phyloP scores from a whole-genome alignment of 2,888 invertebrate genomes.

The Nasonovia ribisnigri region DNA sequence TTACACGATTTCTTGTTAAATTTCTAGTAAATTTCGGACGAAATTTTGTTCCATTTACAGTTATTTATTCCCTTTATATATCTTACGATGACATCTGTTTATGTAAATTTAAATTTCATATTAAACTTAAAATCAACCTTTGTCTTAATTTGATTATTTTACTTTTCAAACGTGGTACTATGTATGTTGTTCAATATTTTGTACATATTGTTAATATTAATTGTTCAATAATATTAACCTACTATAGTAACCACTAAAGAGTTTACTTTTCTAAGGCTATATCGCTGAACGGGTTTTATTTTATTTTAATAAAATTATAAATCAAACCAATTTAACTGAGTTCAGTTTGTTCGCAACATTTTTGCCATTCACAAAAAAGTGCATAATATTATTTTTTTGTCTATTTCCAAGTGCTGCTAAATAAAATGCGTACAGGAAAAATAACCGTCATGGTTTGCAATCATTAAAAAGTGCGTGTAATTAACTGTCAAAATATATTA shows the following conservation, averaged over 20 bases:
- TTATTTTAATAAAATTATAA: neutral
- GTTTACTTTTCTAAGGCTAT: neutral
- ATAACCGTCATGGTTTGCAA: neutral
- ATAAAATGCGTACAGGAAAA: neutral
- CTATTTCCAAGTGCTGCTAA: neutral
- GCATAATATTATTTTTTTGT: neutral
- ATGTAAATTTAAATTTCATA: neutral
- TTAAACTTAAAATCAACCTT: neutral
- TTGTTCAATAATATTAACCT: neutral
- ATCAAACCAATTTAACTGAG: neutral
- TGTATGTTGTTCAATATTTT: neutral
- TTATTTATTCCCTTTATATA: neutral
- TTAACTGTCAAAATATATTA: neutral
- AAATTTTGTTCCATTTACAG: neutral
- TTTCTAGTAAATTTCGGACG: neutral
- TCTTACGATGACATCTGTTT: neutral
- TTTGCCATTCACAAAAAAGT: neutral
- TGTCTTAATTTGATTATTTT: neutral
- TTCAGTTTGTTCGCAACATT: constrained; percentile 6
- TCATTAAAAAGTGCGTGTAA: neutral
- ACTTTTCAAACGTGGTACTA: neutral
- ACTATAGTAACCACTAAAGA: neutral
- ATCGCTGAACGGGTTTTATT: neutral
- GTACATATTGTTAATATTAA: neutral
- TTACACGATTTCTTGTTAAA: neutral